Base-by-base conservation (phyloP, 92 coral and sea anemone genomes). In the Palythoa grandiflora region DNA sequence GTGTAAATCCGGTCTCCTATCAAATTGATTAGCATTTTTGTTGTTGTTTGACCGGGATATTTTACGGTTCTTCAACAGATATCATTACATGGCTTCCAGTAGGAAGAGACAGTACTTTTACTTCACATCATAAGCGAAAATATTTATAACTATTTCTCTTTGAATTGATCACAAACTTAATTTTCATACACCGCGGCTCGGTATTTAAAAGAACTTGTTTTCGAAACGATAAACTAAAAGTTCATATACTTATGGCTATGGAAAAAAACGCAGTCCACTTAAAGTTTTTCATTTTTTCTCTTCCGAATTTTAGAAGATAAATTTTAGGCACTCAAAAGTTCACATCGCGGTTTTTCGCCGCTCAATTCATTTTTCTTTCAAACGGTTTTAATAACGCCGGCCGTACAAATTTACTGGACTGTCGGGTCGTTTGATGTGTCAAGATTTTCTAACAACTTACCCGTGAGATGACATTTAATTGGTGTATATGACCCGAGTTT, bases 341-440 rank as follows among this genome's bases (percentile, higher is more conserved):
- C 47, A 52, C 66, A 15, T 77, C 86, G 86, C 39, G 63, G 75
- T 81, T 48, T 68, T 28, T 65, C 48, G 76, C 75, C 86, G 86
- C 76, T 81, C 48, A 51, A 19, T 63, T n/a, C 71, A 44, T 44
- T 52, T 38, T 55, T 14, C 75, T 55, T 48, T 81, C 86, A 81
- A 81, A 81, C 86, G 86, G 74, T 81, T 81, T 81, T 81, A 81
- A 65, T 81, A 65, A 65, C 75, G 86, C 73, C 86, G 63, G 50
- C 74, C 55, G 75, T 81, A 70, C 86, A 81, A 65, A 40, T 81
- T 81, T 65, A 60, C 44, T 44, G 86, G 53, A 52, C 66, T 81
- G 75, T 48, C 86, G 86, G 86, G n/a, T 13, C 61, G 17, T 81
- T 81, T 81, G 86, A 81, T 66, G 75, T 81, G 86, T 68, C 86